A percentile compares a stretch with the other conserved stretches of the same genome.
Conservation (phyloP, 2,113 vertebrate genomes). For the Limanda limanda region DNA sequence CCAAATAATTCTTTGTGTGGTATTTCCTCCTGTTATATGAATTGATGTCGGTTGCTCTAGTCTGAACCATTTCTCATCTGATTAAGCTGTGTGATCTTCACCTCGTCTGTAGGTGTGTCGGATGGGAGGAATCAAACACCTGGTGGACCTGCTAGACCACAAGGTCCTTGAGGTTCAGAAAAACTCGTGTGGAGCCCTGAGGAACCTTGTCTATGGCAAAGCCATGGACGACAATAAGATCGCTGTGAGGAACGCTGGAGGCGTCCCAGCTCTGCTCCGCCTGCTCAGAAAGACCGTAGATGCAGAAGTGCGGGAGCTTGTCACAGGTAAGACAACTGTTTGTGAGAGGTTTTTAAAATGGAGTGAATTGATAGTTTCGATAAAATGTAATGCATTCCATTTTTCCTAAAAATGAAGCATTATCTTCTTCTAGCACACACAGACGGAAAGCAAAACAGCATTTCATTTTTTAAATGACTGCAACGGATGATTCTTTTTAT, state of each 20-base stretch:
- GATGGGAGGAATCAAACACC: slow-evolving; percentile 94
- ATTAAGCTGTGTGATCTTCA: background rate
- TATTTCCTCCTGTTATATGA: background rate
- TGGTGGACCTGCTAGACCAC: slow-evolving; percentile 96
- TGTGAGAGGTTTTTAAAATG: background rate
- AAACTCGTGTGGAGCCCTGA: slow-evolving; percentile 94
- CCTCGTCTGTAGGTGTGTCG: slow-evolving; percentile 88
- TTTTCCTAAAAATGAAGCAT: no score
- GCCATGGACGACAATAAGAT: slow-evolving; percentile 97
- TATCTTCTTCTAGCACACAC: no score
- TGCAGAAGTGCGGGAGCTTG: slow-evolving; percentile 93
- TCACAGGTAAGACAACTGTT: slow-evolving; percentile 87
- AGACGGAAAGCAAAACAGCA: no score
- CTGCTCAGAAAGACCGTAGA: slow-evolving; percentile 93
- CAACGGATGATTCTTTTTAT: no score
- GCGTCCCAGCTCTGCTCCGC: slow-evolving; percentile 92
- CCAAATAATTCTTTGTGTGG: no score
- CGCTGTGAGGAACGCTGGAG: slow-evolving; percentile 93
- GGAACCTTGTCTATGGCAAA: slow-evolving; percentile 96
- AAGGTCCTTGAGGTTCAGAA: slow-evolving; percentile 95
- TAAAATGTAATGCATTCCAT: no score
- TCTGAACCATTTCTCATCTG: background rate
- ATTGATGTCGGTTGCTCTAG: background rate
- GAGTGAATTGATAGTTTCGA: background rate
- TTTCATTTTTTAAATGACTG: no score